These are phyloP conservation scores for Ibidorhyncha struthersii DNA, from an alignment of 2,113 vertebrate species.

Conservation along the genomic window DNA sequence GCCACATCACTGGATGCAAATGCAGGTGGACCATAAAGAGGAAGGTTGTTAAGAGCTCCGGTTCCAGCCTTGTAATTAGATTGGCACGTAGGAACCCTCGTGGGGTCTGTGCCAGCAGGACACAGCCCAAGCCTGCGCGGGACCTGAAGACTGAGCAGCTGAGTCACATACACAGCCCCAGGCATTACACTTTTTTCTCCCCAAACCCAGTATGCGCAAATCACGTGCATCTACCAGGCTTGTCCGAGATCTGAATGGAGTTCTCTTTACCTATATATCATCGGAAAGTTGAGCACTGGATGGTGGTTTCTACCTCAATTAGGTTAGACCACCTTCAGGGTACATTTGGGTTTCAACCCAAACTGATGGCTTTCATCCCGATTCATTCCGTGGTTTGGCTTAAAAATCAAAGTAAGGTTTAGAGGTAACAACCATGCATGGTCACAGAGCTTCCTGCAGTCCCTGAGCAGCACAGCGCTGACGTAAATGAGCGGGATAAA, in stretches of 20 bases:
- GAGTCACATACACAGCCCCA: not conserved
- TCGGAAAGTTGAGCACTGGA: rapidly evolving
- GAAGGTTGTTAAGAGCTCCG: not conserved
- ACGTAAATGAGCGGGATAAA: not conserved
- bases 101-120: not conserved
- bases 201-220: not conserved
- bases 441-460: not conserved
- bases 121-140: not conserved
- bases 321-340: not conserved
- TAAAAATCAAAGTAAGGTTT: not conserved
- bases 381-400: not conserved
- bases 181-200: not conserved
- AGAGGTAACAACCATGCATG: not conserved
- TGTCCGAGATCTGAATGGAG: not conserved
- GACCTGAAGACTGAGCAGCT: not conserved
- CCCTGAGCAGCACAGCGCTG: not conserved
- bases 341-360: not conserved
- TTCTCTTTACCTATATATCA: not conserved
- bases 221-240: not conserved
- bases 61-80: not conserved
- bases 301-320: not conserved
- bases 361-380: not conserved
- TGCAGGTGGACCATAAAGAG: not conserved
- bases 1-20: not conserved
- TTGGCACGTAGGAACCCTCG: not conserved